Base-by-base conservation (phyloP, 2,888 invertebrate genomes). In the Euspilapteryx auroguttella region DNA sequence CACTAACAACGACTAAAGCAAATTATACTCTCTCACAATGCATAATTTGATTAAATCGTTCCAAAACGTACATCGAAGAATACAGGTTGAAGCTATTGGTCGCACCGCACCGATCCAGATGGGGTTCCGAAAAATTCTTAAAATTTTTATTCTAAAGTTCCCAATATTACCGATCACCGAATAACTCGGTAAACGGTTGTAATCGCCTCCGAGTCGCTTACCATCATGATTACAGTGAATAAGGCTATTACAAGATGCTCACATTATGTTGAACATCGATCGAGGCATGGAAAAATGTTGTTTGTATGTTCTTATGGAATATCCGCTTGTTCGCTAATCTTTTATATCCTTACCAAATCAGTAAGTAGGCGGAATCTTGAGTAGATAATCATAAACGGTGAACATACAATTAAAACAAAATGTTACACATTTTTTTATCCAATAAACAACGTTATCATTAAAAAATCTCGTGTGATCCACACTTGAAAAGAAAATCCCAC, bases 151-250 rank as follows among this genome's bases (percentile, higher is more conserved):
- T 24, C 31, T 30, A 22, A 31, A 28, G 11, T 32, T 59, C 52
- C 54, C 52, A 54, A 64, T 59, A 61, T 59, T 57, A 45, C 43
- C 38, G 59, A 64, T 69, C 69, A 69, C 65, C 53, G 55, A 61
- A 68, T 66, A 55, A 59, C 61, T 56, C 54, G 50, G 68, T 71
- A 69, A 73, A 61, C 48, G 65, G 55, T 58, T 62, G 71, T 73
- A 68, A 69, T 68, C 66, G 55, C 64, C 59, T 57, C 52, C 40
- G 53, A n/a, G 46, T 30, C 32, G 52, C 49, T 57, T 55, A 59
- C 55, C 49, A 55, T 55, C 53, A 50, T 57, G 49, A 66, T 71
- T 64, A 68, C 55, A 41, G 33, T 44, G 49, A 58, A 49, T 43
- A 47, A 46, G 36, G 55, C 54, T 49, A 62, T 69, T 65, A 66